Evolutionary conservation across 2,888 invertebrate species (phyloP).

Genomic region (Diloba caeruleocephala): DNA sequence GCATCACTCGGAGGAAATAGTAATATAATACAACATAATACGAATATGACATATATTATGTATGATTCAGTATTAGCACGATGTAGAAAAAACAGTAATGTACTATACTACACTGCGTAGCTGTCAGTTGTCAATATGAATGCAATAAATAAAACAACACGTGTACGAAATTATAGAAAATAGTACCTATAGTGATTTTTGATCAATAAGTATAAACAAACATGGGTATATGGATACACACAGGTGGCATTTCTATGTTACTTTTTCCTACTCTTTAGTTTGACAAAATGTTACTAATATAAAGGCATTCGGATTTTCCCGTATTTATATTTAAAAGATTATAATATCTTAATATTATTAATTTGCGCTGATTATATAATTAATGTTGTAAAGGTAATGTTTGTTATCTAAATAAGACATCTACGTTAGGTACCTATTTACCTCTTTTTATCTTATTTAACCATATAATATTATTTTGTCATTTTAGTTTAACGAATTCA

Average conservation of each 20-base stretch:
- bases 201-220: slow-evolving; percentile 37
- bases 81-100: slow-evolving; percentile 47
- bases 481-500: too few species aligned
- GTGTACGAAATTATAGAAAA: slow-evolving; percentile 47
- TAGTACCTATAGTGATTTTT: slow-evolving; percentile 28
- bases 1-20: too few species aligned
- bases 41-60: slow-evolving; percentile 22
- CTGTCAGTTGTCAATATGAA: slow-evolving; percentile 46
- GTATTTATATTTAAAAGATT: slow-evolving; percentile 10
- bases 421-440: background rate
- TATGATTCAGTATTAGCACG: slow-evolving; percentile 34
- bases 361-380: slow-evolving; percentile 11
- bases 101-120: slow-evolving; percentile 18
- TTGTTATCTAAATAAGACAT: background rate
- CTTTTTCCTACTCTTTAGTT: background rate
- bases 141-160: slow-evolving; percentile 54
- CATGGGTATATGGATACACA: slow-evolving; percentile 34
- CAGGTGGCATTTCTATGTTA: slow-evolving; percentile 10
- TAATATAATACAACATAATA: slow-evolving; percentile 12
- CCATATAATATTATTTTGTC: too few species aligned
- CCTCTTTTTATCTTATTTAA: too few species aligned
- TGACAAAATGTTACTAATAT: background rate
- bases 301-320: slow-evolving; percentile 2
- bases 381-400: slow-evolving; percentile 3
- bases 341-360: background rate